phyloP scores from a whole-genome alignment of 2,113 vertebrate species.

The Axis porcinus region DNA sequence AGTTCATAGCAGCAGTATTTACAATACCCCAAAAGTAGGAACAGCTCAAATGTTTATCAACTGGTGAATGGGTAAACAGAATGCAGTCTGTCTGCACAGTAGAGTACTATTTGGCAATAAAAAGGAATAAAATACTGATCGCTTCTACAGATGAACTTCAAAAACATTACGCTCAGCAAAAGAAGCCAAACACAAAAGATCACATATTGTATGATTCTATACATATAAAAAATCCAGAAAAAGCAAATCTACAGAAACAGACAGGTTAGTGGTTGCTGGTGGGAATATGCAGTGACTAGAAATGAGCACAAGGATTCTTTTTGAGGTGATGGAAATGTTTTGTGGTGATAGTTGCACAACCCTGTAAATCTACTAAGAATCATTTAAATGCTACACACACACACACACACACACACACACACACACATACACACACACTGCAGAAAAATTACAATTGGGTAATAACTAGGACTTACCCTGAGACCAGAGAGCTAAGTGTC shows the following conservation, averaged over 20 bases:
- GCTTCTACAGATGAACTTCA: neutral
- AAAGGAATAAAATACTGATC: neutral
- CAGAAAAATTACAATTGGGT: neutral
- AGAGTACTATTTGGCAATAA: neutral
- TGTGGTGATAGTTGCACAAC: neutral
- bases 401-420: neutral
- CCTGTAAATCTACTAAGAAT: neutral
- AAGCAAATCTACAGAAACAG: neutral
- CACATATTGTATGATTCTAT: neutral
- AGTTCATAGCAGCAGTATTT: neutral
- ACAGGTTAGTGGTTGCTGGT: neutral
- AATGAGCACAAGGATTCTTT: neutral
- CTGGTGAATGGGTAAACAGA: constrained; percentile 6
- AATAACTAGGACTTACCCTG: neutral
- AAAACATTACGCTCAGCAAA: neutral
- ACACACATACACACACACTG: neutral
- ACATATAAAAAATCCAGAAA: neutral
- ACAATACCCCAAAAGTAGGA: neutral
- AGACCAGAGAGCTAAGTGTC: neutral
- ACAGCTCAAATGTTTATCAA: neutral
- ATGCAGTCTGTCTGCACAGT: neutral
- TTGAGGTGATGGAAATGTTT: neutral
- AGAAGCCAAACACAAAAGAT: neutral
- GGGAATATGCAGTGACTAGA: neutral
- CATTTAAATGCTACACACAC: neutral